Evolutionary conservation across 2,888 invertebrate genomes (phyloP).

Genomic region (Nezara viridula): DNA sequence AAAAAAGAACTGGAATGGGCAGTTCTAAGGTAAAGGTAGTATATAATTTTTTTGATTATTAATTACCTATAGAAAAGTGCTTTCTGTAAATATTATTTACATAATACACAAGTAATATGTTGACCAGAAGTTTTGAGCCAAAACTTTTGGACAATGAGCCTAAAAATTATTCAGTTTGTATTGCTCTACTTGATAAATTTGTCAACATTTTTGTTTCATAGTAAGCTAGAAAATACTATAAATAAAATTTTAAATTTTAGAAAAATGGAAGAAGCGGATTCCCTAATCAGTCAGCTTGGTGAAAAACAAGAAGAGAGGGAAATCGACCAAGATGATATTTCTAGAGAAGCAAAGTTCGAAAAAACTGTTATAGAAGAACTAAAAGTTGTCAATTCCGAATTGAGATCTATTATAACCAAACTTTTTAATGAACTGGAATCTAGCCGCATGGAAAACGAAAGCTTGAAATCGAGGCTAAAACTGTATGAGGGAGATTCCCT

Average conservation of each 20-base stretch:
- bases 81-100: not conserved
- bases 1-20: slow-evolving; percentile 69
- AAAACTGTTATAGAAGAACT: slow-evolving; percentile 78
- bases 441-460: slow-evolving; percentile 76
- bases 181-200: not conserved
- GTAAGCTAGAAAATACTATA: not conserved
- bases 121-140: not conserved
- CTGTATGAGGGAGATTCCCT: slow-evolving; percentile 67
- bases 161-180: not conserved
- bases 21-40: slow-evolving; percentile 62
- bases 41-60: not conserved
- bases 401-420: slow-evolving; percentile 74
- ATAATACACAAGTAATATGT: not conserved
- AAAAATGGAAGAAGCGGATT: slow-evolving; percentile 79
- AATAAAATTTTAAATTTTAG: slow-evolving; percentile 63
- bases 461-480: slow-evolving; percentile 67
- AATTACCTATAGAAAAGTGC: not conserved
- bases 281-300: slow-evolving; percentile 72
- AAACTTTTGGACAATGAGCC: not conserved
- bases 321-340: slow-evolving; percentile 53
- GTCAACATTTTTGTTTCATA: not conserved
- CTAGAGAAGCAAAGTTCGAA: slow-evolving; percentile 71
- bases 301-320: slow-evolving; percentile 62
- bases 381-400: slow-evolving; percentile 76
- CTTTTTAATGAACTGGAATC: slow-evolving; percentile 77